Base-by-base conservation (phyloP, 1,140 invertebrate genomes). In the Pseudomyrmex pallidus region DNA sequence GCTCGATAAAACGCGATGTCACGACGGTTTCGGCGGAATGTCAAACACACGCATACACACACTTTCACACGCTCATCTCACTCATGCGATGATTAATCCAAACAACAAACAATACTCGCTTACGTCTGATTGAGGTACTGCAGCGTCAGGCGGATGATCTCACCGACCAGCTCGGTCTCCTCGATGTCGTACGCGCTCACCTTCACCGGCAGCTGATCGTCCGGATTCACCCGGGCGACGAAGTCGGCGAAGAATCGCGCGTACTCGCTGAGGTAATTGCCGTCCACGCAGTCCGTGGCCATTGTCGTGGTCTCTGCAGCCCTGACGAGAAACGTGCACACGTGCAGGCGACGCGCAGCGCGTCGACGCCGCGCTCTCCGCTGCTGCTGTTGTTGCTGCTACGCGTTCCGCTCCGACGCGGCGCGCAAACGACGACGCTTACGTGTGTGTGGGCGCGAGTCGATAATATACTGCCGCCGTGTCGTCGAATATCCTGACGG, bases 71-170 rank as follows among this genome's bases (percentile, higher is more conserved):
- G 9, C 10, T 63, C 46, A 59, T 20, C 76, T 20, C 63, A 20
- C 63, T 46, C n/a, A 46, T 61, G 12, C 5, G 54, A 70, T 17
- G 62, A 77, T 56, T 44, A 64, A 52, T 68, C 20, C 20, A 15
- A 70, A 62, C 2, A 56, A 50, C 20, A 72, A 63, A 12, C 10
- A 61, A 48, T n/a, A 10, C 9, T 4, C 7, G 17, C 96, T 97
- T 94, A 97, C 97, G 96, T 97, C 93, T 96, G 95, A 89, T 96
- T 95, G 68, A 98, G 95, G 94, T 97, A 97, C 91, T 97, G 96
- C 63, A 96, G 95, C 59, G 95, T 96, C 95, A 97, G 97, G 91
- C 97, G 96, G 74, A 97, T 95, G 72, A 97, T 96, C 94, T 97
- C 97, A 52, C 97, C 97, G 87, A 96, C 95, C 62, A 98, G 93